phyloP scores from a whole-genome alignment of 2,797 vertebrate genomes.

The Dromococcyx pavoninus region DNA sequence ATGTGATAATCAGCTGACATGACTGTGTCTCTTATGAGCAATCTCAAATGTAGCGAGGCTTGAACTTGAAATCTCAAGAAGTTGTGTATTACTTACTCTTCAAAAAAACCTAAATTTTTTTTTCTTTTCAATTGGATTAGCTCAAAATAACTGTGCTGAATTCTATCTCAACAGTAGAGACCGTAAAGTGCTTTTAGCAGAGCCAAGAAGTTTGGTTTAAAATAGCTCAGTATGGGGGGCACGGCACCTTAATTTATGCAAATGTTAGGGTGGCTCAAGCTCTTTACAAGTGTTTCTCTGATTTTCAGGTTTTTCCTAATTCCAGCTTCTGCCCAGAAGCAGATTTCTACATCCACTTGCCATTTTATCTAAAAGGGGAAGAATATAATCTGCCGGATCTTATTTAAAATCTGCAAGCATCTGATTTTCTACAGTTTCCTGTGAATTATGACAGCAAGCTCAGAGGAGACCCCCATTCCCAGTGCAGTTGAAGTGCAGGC shows the following conservation, averaged over 20 bases:
- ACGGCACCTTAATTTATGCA: constrained; percentile 8
- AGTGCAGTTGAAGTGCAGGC: neutral
- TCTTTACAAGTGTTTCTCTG: neutral
- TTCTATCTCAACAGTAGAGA: neutral
- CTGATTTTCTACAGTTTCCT: neutral
- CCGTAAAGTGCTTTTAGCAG: neutral
- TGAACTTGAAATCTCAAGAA: neutral
- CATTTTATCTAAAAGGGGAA: neutral
- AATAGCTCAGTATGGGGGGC: neutral
- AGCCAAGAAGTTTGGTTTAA: constrained; percentile 18
- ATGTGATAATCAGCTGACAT: neutral
- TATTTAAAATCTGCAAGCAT: neutral
- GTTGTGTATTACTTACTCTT: no score
- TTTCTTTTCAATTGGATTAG: neutral
- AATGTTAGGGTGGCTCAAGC: constrained; percentile 2
- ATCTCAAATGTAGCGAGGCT: neutral
- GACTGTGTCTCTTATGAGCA: neutral
- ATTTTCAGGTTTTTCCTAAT: constrained; percentile 44
- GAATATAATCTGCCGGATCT: neutral
- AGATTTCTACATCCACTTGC: neutral
- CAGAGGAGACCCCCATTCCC: neutral
- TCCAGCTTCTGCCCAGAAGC: neutral
- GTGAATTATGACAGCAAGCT: neutral
- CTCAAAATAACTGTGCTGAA: neutral
- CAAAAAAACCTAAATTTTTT: neutral